Percentiles rank a stretch among this genome's conserved stretches.
Conservation (phyloP, 2,797 vertebrate genomes). For the Falco cherrug region DNA sequence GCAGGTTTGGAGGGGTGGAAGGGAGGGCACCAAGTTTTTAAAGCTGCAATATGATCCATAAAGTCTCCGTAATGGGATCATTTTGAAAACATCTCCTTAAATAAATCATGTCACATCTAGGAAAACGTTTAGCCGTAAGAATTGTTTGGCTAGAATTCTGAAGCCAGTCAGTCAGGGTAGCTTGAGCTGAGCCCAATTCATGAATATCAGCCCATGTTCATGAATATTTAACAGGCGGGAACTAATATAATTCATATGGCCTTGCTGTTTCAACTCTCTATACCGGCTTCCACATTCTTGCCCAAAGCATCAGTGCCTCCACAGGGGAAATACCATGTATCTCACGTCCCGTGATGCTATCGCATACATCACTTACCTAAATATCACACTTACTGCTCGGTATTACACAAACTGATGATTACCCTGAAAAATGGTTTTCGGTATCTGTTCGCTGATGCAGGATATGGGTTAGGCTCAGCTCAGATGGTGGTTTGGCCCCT, state of each 20-base stretch:
- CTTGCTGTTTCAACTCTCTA: background rate
- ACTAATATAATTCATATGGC: conserved; percentile 16
- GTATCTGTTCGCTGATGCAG: background rate
- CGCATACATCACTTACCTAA: background rate
- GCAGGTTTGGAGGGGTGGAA: background rate
- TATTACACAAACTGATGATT: background rate
- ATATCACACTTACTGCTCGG: background rate
- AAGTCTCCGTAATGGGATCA: conserved; percentile 2
- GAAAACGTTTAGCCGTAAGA: background rate
- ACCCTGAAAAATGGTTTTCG: background rate
- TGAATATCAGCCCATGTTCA: background rate
- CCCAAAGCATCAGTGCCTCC: background rate
- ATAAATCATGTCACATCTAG: background rate
- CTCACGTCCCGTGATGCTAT: background rate
- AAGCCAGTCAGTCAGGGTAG: background rate
- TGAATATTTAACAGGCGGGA: conserved; percentile 21
- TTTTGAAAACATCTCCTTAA: conserved; percentile 39
- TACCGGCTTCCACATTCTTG: background rate
- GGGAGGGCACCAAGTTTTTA: background rate
- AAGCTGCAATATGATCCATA: background rate
- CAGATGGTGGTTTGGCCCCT: background rate
- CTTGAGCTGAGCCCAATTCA: background rate
- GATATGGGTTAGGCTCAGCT: background rate
- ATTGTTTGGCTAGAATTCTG: background rate
- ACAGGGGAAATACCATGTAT: background rate